Conservation (phyloP, 2,888 invertebrate species). For the Blera fallax region DNA sequence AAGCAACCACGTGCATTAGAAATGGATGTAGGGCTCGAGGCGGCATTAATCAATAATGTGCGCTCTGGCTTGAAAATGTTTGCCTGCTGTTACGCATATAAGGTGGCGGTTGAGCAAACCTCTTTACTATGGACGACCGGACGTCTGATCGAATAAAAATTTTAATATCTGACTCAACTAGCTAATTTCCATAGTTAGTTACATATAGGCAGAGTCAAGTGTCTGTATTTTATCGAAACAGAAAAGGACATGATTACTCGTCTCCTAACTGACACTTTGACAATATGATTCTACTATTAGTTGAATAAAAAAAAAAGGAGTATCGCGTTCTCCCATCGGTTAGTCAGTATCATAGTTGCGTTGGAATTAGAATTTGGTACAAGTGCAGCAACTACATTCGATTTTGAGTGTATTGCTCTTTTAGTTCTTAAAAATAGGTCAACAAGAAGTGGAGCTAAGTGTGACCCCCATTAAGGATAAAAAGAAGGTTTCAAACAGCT, state of each 20-base stretch:
- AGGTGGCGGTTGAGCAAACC: not conserved
- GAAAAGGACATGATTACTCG: not conserved
- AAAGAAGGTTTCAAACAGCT: slow-evolving; percentile 3
- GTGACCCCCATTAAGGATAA: not conserved
- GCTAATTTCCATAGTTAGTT: slow-evolving; percentile 33
- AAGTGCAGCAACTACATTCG: not conserved
- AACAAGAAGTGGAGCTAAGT: slow-evolving; percentile 11
- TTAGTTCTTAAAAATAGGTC: slow-evolving; percentile 5
- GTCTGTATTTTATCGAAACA: not conserved
- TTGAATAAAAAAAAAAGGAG: not conserved
- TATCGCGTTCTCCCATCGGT: not conserved
- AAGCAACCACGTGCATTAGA: slow-evolving; percentile 39
- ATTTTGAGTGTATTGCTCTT: not conserved
- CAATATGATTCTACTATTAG: not conserved
- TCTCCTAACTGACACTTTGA: not conserved
- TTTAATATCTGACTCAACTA: slow-evolving; percentile 19
- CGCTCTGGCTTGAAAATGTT: slow-evolving; percentile 23
- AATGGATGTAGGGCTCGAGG: slow-evolving; percentile 29
- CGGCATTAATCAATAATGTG: slow-evolving; percentile 18
- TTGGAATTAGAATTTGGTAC: not conserved
- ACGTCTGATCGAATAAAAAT: slow-evolving; percentile 43
- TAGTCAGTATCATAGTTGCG: not conserved
- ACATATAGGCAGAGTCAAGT: not conserved
- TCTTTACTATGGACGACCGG: slow-evolving; percentile 29
- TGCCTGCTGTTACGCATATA: not conserved